Percentiles rank a stretch among this genome's conserved stretches.
These are phyloP conservation scores for Nephrotoma flavescens DNA, from an alignment of 2,888 invertebrate species.

Conservation along the genomic window DNA sequence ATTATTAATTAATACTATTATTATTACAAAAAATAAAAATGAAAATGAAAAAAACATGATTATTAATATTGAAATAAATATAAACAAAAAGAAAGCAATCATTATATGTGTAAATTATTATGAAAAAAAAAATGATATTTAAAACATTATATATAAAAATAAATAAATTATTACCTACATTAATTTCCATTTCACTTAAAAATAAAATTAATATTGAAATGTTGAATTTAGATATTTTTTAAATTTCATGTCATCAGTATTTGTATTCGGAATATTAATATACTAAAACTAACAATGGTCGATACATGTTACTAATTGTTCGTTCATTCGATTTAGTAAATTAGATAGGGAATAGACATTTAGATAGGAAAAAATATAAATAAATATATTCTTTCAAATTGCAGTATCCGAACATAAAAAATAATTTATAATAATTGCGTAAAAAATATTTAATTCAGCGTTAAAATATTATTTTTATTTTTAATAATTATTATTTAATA, in stretches of 20 bases:
- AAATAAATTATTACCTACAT: neutral
- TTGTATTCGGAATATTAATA: neutral
- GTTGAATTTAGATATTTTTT: neutral
- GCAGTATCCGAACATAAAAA: neutral
- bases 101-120: constrained; percentile 1
- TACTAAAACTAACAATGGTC: neutral
- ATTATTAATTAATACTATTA: neutral
- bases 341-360: neutral
- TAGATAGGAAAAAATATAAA: neutral
- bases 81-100: constrained; percentile 2
- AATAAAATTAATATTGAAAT: neutral
- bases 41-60: neutral
- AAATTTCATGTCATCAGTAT: neutral
- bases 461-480: neutral
- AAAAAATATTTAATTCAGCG: neutral
- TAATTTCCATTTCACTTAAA: neutral
- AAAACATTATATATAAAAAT: neutral
- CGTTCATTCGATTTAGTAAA: neutral
- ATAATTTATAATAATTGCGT: neutral
- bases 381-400: neutral
- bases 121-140: neutral
- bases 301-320: neutral
- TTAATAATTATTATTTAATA: neutral
- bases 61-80: neutral
- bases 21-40: neutral